Conservation (phyloP, 1,140 invertebrate genomes). For the Conus ventricosus region DNA sequence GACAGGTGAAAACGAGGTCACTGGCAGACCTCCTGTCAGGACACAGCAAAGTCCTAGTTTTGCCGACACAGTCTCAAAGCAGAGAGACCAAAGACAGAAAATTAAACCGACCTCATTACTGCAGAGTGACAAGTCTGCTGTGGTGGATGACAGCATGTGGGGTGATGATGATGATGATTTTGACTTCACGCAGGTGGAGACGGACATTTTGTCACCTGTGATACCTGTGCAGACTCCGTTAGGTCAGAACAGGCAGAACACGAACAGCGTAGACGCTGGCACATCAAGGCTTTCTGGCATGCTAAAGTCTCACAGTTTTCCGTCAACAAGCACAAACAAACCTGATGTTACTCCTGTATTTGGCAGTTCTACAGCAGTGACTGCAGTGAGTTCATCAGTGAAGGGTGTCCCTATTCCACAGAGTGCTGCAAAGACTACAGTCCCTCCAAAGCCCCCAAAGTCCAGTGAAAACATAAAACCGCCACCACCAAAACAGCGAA, state of each 20-base stretch:
- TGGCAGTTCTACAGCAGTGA: background rate
- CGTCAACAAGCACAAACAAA: background rate
- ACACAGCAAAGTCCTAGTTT: background rate
- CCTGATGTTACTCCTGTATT: background rate
- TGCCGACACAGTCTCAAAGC: background rate
- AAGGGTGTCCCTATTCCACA: background rate
- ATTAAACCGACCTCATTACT: background rate
- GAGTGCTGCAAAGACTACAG: background rate
- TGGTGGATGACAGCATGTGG: conserved; percentile 8
- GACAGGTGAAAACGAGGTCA: background rate
- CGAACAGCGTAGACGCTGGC: background rate
- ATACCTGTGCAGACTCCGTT: background rate
- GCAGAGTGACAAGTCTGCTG: background rate
- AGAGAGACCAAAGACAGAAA: background rate
- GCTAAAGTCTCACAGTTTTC: background rate
- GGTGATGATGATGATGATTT: conserved; percentile 31
- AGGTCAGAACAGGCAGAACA: background rate
- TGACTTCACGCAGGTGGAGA: conserved; percentile 1
- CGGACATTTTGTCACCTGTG: background rate
- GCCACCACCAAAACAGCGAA: conserved; percentile 17
- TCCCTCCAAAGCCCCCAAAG: background rate
- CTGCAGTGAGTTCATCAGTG: background rate
- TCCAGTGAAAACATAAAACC: background rate
- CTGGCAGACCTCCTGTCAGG: background rate
- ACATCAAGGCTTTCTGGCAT: background rate